Evolutionary conservation across 2,797 vertebrate genomes (phyloP), one percentile per base, ranked within the genome.

Genomic region (Hydrocynus forskahlii): DNA sequence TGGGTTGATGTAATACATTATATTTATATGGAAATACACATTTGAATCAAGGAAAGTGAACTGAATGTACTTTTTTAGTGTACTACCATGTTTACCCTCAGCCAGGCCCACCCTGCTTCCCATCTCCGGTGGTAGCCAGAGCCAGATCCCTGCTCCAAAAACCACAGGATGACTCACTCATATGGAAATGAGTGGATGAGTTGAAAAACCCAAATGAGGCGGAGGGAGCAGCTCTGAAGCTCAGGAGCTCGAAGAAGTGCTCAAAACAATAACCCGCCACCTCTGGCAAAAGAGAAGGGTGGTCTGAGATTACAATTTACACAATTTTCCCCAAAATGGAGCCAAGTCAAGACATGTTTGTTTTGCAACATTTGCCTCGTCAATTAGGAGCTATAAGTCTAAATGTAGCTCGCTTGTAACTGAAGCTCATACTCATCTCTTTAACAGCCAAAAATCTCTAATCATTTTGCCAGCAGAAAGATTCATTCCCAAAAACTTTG

Each of bases 131-230:
- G 85, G 88, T 88, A 82, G 59, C 76, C 86, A 82, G 86, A 85
- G 84, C 90, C 81, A 82, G 87, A 84, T 86, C 86, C 93, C 89
- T 81, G 50, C 13, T 0, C 78, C 90, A 92, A 91, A 94, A 93
- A 94, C 94, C 93, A 75, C 93, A 93, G 86, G 80, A 90, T 95
- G 94, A 95, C 89, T 94, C 93, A 93, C 23, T 17, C 16, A 43
- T 76, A 84, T 90, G 87, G 91, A 92, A 92, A 92, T 91, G 90
- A 93, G 89, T 86, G 76, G 67, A 86, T 71, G 82, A n/a, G n/a
- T n/a, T n/a, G n/a, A 75, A 81, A 88, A 76, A 80, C 62, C 62
- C 78, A 84, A 84, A 86, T 77, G 73, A 83, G 69, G 78, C 68
- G 75, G 70, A 62, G 81, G 80, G 77, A 85, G 74, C 38, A 55